These are phyloP conservation scores for human (Homo sapiens) DNA, from an alignment of 2,113 vertebrate genomes.

Conservation along the genomic window DNA sequence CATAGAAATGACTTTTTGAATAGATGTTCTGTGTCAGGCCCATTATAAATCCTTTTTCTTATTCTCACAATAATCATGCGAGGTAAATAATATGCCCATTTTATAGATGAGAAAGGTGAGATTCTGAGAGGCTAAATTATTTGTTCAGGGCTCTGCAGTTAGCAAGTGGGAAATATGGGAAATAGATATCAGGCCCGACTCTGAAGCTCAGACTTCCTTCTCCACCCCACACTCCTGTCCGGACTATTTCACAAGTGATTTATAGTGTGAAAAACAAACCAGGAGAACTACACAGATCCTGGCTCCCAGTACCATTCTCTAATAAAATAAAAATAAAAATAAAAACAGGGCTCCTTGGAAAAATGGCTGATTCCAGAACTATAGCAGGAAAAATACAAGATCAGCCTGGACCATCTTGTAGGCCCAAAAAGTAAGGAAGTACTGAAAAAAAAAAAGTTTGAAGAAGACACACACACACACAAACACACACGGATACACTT, in stretches of 20 bases:
- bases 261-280: not conserved
- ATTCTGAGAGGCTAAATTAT: not conserved
- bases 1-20: conserved; percentile 39
- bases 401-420: not conserved
- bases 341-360: not conserved
- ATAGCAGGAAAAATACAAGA: not conserved
- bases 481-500: not conserved
- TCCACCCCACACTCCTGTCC: not conserved
- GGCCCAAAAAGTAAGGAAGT: not conserved
- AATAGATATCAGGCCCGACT: not conserved
- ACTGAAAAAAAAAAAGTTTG: not conserved
- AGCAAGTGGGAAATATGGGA: not conserved
- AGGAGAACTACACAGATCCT: not conserved
- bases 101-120: conserved; percentile 16
- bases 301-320: not conserved
- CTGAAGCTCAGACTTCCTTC: conserved; percentile 7
- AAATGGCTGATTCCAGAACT: not conserved
- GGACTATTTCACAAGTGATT: not conserved
- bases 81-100: conserved; percentile 2
- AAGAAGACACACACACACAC: not conserved
- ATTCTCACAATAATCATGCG: not conserved
- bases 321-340: not conserved
- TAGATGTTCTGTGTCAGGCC: conserved; percentile 12
- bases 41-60: not conserved
- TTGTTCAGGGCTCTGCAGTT: not conserved